Base-by-base conservation (phyloP, 2,113 vertebrate genomes). In the Hemibagrus wyckioides region DNA sequence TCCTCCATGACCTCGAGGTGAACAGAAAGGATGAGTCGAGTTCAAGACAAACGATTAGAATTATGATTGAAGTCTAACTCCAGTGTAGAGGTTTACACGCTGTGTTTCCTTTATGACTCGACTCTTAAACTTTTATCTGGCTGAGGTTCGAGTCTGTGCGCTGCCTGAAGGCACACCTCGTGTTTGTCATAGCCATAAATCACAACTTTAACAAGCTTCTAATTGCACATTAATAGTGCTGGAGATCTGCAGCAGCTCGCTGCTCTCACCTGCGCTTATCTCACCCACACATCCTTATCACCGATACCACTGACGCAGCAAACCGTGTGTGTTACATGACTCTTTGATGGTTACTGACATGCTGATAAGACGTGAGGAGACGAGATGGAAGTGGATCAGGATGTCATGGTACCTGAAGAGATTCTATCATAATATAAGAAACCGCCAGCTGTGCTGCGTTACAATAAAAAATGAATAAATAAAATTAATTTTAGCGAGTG, bases 121-220 rank as follows among this genome's bases (percentile, higher is more conserved):
- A 71, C 59, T 71, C 52, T 86, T 69, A 83, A 73, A 85, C 79
- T 83, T 86, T 93, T 81, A 89, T 92, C 87, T 75, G 89, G 90
- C 90, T 36, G 2, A 83, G 23, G 30, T 87, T 90, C 91, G 91
- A 91, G 89, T 91, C 90, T 83, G 90, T 91, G 65, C 5, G 56
- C 89, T 50, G 88, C 92, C 80, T 0, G 75, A 91, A 91, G 92
- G 92, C 92, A 89, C 92, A 86, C 92, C 92, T 89, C 90, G 89
- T 90, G 91, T 92, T 94, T 95, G 95, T 95, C 94, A 87, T 67
- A 6, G 89, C 91, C 92, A 92, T 94, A 94, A 95, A 94, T 94
- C 93, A 93, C 91, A 89, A 89, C 93, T 56, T 52, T 93, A 94
- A 94, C 73, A 59, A 91, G 87, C 92, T 91, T 89, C 91, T 96